Evolutionary conservation across 2,797 vertebrate species (phyloP).

Genomic region (Anguilla obscura): DNA sequence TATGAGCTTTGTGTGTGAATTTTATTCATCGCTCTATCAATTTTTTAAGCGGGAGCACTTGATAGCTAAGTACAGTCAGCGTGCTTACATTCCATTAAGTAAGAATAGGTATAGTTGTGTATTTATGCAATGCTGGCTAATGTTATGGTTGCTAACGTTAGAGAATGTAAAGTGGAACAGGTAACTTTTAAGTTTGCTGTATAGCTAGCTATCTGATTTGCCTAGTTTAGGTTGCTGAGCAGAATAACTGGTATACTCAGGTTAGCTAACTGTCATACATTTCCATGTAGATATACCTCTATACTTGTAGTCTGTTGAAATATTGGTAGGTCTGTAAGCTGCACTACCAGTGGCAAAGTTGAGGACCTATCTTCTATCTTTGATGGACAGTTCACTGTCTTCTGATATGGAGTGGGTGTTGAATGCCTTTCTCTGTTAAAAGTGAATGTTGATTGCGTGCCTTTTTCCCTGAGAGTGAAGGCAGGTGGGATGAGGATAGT

Average conservation of each 20-base stretch:
- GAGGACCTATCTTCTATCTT: not conserved
- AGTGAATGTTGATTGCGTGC: constrained; percentile 36
- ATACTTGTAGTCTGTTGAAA: not conserved
- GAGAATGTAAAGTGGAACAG: not conserved
- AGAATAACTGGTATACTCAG: not conserved
- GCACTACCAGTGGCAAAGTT: not conserved
- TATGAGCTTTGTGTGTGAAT: not conserved
- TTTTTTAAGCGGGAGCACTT: too few relatives aligned
- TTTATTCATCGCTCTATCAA: not conserved
- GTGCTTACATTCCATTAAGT: too few relatives aligned
- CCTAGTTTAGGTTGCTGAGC: not conserved
- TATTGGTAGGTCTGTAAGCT: not conserved
- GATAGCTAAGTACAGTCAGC: too few relatives aligned
- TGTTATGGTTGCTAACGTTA: not conserved
- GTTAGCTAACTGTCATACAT: not conserved
- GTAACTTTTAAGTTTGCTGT: not conserved
- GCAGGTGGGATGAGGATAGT: constrained; percentile 97
- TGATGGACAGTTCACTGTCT: not conserved
- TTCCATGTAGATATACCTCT: not conserved
- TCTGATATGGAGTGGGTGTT: not conserved
- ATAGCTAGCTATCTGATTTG: not conserved
- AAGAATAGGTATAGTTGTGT: too few relatives aligned
- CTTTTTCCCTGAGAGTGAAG: constrained; percentile 77
- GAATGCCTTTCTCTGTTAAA: not conserved
- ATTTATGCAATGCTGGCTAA: too few relatives aligned